phyloP scores from a whole-genome alignment of 2,113 vertebrate species.

The Vombatus ursinus region DNA sequence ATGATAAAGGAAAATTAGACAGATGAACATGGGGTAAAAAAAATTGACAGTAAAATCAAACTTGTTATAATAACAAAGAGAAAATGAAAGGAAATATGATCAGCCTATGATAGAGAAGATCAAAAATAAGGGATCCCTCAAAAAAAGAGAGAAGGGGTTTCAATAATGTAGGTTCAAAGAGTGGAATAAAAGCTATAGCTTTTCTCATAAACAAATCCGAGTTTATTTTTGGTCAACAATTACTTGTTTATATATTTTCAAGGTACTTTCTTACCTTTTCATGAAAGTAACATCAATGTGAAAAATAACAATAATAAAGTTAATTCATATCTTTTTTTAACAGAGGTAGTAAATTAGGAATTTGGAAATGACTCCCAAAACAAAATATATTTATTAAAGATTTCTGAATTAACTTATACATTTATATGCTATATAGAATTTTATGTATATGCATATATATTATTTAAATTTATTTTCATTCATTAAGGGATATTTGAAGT shows the following conservation, averaged over 20 bases:
- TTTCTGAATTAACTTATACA: neutral
- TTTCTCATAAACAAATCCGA: neutral
- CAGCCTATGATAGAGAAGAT: neutral
- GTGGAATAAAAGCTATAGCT: neutral
- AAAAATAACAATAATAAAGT: constrained; percentile 7
- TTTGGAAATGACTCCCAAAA: neutral
- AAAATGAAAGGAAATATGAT: neutral
- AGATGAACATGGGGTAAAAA: neutral
- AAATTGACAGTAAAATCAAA: neutral
- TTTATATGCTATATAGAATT: neutral
- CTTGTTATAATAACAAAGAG: neutral
- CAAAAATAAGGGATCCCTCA: neutral
- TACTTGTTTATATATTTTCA: neutral
- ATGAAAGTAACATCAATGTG: neutral
- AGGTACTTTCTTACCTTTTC: neutral
- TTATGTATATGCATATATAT: neutral
- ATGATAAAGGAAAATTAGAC: neutral
- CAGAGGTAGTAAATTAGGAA: neutral
- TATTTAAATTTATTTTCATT: neutral
- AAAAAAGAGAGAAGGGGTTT: neutral
- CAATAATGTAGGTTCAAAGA: neutral
- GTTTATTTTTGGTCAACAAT: neutral
- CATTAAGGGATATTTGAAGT: neutral
- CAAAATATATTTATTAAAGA: neutral
- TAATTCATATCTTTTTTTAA: neutral